These are phyloP conservation scores for Maccullochella peelii DNA, from an alignment of 2,113 vertebrate species.

Conservation along the genomic window DNA sequence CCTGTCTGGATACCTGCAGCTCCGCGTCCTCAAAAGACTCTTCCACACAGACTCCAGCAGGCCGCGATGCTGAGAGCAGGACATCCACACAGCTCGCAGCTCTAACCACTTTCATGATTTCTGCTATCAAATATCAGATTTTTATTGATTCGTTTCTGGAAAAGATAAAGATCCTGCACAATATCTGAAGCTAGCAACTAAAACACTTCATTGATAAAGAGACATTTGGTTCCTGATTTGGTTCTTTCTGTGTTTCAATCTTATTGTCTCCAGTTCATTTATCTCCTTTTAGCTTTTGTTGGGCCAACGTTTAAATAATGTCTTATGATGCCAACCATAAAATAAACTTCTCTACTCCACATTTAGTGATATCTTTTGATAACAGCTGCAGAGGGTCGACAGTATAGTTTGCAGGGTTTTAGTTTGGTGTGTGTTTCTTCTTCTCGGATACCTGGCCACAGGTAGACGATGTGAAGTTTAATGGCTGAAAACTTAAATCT, in stretches of 20 bases:
- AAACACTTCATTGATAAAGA: background rate
- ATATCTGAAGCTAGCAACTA: background rate
- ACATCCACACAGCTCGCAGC: too few species aligned
- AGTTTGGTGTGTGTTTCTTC: too few species aligned
- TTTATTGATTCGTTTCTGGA: background rate
- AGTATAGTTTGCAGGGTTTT: too few species aligned
- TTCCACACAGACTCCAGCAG: conserved; percentile 74
- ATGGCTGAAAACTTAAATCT: too few species aligned
- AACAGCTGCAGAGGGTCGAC: background rate
- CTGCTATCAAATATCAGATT: too few species aligned
- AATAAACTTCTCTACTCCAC: background rate
- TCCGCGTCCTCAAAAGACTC: conserved; percentile 86
- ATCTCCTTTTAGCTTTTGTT: background rate
- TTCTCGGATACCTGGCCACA: too few species aligned
- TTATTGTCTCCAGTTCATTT: background rate
- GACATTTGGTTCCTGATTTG: too few species aligned
- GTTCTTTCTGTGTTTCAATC: background rate
- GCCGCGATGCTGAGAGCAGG: conserved; percentile 81
- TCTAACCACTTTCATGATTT: background rate
- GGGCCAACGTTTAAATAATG: background rate
- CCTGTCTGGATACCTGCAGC: conserved; percentile 85
- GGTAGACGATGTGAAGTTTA: too few species aligned
- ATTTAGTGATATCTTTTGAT: background rate
- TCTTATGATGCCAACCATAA: background rate
- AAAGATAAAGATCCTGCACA: background rate